Percentiles rank a stretch among this genome's conserved stretches.
Conservation (phyloP, 2,113 vertebrate genomes). For the Paradoxurus hermaphroditus region DNA sequence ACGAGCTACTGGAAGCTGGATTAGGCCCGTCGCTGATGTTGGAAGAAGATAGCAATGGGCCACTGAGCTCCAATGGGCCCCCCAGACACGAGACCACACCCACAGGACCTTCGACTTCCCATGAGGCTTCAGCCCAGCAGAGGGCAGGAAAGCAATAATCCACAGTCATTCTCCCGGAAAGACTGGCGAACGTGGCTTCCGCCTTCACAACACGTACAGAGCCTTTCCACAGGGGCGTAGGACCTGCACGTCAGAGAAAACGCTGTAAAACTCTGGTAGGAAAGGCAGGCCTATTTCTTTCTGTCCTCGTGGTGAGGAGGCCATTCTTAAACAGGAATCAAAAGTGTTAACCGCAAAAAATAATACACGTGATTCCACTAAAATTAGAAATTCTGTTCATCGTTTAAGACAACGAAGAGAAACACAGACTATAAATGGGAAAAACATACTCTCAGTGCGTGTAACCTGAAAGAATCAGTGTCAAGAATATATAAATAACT, state of each 20-base stretch:
- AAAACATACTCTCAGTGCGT: not conserved
- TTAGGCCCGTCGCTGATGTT: not conserved
- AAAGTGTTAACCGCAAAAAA: not conserved
- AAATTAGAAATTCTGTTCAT: not conserved
- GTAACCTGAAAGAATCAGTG: not conserved
- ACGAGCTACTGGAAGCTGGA: too few species aligned
- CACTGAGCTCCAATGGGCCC: accelerated
- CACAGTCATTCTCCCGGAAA: not conserved
- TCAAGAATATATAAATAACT: not conserved
- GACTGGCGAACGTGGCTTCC: accelerated
- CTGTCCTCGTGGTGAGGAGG: not conserved
- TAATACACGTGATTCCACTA: not conserved
- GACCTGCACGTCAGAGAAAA: not conserved
- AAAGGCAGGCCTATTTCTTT: not conserved
- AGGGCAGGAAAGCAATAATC: not conserved
- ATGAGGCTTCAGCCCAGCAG: too few species aligned
- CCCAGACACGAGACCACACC: not conserved
- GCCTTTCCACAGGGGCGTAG: not conserved
- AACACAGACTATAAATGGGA: not conserved
- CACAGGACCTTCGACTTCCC: accelerated
- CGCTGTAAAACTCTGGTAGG: not conserved
- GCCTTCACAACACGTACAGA: not conserved
- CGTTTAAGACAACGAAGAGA: not conserved
- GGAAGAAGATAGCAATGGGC: not conserved
- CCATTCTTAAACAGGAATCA: not conserved